Base-by-base conservation (phyloP, 1,140 invertebrate genomes). In the Cardiocondyla obscurior region DNA sequence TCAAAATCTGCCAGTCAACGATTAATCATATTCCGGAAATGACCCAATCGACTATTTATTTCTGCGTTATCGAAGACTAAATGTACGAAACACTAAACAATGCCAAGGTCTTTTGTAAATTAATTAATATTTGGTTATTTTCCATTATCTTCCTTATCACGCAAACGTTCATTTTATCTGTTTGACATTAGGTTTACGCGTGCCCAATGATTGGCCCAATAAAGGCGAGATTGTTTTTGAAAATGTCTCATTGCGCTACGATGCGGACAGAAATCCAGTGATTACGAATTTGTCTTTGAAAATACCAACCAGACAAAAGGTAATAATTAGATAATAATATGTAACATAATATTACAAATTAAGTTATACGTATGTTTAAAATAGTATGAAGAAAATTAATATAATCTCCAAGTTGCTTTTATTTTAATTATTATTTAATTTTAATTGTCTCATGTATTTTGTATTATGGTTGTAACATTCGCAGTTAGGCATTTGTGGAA, bases 401-500 rank as follows among this genome's bases (percentile, higher is more conserved):
- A 51, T 22, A 42, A 55, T 16, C 5, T 0, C 42, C 19, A 42
- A 42, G 12, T 44, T 46, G 6, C 14, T 33, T 49, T 69, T 51
- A 49, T 57, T 46, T 64, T 44, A 28, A 44, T 46, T n/a, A n/a
- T n/a, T n/a, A n/a, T 33, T 49, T 69, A 42, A 49, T 57, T 46
- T 64, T 44, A 28, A 44, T 46, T 10, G 10, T 39, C 10, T 39
- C 2, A 19, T n/a, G 14, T 7, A 62, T 42, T 39, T 62, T 42
- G 22, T 36, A 6, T 14, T 6, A n/a, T 0, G 19, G 82, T 55
- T 83, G 46, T 28, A n/a, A n/a, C 74, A 55, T 57, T 70, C 67
- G 36, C 81, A 97, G 96, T 94, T 97, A 64, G 97, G 97, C 19
- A 96, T 98, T 88, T 97, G 97, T 90, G 97, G 97, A 3, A 94